These are phyloP conservation scores for Clepsis dumicolana DNA, from an alignment of 2,888 invertebrate genomes.

Conservation along the genomic window DNA sequence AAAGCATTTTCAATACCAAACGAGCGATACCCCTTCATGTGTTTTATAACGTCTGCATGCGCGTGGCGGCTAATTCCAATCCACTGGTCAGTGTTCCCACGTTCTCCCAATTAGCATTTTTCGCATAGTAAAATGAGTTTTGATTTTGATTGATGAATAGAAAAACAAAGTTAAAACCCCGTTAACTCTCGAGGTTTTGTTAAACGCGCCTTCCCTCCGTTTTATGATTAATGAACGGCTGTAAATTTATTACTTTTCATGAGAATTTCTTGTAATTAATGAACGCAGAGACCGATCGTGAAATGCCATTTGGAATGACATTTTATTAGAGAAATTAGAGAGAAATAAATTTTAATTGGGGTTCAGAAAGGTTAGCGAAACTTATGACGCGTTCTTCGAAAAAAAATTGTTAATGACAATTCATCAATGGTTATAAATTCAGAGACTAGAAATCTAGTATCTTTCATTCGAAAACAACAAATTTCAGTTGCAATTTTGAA, in stretches of 20 bases:
- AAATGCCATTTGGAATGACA: conserved; percentile 21
- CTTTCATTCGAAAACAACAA: background rate
- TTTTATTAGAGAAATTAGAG: conserved; percentile 31
- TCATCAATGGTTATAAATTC: background rate
- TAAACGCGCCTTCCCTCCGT: conserved; percentile 18
- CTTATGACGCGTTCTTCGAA: background rate
- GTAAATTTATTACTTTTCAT: conserved; percentile 20
- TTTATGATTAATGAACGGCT: conserved; percentile 17
- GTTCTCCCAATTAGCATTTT: background rate
- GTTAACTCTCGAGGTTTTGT: conserved; percentile 13
- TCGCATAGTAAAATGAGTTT: background rate
- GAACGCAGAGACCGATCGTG: conserved; percentile 23
- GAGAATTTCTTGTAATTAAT: conserved; percentile 29
- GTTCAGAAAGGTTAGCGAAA: conserved; percentile 8
- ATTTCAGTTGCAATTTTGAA: too few relatives aligned
- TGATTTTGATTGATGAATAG: conserved; percentile 33
- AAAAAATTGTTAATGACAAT: background rate
- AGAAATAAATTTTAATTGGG: conserved; percentile 30
- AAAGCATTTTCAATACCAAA: too few relatives aligned
- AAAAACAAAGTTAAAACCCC: conserved; percentile 17
- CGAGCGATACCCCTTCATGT: too few relatives aligned
- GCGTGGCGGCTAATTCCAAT: too few relatives aligned
- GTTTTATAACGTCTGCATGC: too few relatives aligned
- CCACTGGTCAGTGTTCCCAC: background rate
- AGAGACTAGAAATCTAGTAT: background rate